Conservation (phyloP, 2,797 vertebrate genomes). For the Phataginus tetradactyla region DNA sequence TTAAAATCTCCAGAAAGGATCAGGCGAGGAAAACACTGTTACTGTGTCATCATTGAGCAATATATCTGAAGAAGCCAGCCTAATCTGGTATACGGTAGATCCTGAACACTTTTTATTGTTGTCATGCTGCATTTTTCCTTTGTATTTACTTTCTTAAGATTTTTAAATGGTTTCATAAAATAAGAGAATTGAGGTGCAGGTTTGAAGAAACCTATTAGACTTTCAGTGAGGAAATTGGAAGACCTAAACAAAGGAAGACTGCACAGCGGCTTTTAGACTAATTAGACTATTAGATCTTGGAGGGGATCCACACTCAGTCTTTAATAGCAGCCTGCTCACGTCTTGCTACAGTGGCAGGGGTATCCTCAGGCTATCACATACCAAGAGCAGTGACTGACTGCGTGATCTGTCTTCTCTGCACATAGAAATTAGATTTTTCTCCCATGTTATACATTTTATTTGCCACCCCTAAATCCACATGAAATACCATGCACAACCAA, state of each 20-base stretch:
- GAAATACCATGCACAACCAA: not conserved
- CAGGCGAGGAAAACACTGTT: not conserved
- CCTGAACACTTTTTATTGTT: not conserved
- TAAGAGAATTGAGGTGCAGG: not conserved
- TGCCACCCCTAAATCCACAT: not conserved
- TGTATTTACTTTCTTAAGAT: not conserved
- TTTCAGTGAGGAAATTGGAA: not conserved
- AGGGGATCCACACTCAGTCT: slow-evolving; percentile 43
- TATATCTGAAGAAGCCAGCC: not conserved
- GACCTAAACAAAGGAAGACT: not conserved
- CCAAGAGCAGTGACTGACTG: not conserved
- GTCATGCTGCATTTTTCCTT: not conserved
- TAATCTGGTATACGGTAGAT: not conserved
- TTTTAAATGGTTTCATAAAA: not conserved
- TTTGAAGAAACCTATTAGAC: not conserved
- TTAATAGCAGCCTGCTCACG: slow-evolving; percentile 29
- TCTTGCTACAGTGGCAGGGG: not conserved
- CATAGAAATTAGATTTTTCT: slow-evolving; percentile 45
- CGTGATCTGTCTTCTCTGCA: not conserved
- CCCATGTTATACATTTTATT: slow-evolving; percentile 33
- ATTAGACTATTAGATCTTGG: not conserved
- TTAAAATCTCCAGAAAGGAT: not conserved
- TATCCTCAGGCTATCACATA: slow-evolving; percentile 12
- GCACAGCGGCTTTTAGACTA: not conserved
- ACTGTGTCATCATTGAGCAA: not conserved